Evolutionary conservation across 2,888 invertebrate genomes (phyloP).

Genomic region (Artemia sp.): DNA sequence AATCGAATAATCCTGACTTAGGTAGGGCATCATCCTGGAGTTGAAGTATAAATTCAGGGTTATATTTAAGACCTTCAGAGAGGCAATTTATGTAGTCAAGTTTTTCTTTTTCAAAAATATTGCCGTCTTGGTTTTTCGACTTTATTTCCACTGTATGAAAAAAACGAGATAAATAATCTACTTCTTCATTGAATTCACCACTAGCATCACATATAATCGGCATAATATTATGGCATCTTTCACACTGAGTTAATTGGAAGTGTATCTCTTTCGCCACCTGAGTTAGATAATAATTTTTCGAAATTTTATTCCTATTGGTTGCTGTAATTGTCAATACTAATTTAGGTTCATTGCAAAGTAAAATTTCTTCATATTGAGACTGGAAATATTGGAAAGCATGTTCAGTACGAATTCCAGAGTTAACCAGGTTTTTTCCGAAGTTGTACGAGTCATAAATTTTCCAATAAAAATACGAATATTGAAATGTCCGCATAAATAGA

Average conservation of each 20-base stretch:
- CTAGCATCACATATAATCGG: conserved; percentile 3
- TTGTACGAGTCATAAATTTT: not conserved
- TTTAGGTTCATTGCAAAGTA: not conserved
- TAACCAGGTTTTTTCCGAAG: not conserved
- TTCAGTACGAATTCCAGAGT: not conserved
- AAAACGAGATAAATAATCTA: not conserved
- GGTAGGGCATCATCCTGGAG: not conserved
- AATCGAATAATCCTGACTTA: not conserved
- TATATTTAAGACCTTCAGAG: not conserved
- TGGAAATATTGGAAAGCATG: not conserved
- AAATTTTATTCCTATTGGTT: conserved; percentile 1
- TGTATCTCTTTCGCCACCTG: conserved; percentile 6
- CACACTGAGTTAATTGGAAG: not conserved
- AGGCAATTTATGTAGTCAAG: not conserved
- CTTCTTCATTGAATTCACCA: not conserved
- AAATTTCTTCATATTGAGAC: not conserved
- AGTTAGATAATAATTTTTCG: not conserved
- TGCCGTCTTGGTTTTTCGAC: not conserved
- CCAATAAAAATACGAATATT: not conserved
- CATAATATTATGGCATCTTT: not conserved
- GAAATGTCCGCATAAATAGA: not conserved
- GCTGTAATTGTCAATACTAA: not conserved
- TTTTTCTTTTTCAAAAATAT: conserved; percentile 12
- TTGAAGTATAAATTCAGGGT: not conserved
- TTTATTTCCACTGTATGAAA: not conserved